phyloP scores from a whole-genome alignment of 1,140 invertebrate species.

The Pogonomyrmex californicus region DNA sequence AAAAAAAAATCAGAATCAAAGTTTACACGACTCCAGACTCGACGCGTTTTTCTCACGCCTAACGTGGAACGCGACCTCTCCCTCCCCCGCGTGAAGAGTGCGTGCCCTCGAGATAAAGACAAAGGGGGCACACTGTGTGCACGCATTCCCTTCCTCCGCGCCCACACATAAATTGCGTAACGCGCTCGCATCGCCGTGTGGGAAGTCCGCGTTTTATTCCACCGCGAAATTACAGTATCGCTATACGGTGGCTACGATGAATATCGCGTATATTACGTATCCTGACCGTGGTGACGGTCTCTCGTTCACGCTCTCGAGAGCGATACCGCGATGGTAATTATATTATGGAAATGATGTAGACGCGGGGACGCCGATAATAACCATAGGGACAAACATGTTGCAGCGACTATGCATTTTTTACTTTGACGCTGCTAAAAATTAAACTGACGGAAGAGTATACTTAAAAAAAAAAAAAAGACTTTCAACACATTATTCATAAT shows the following conservation, averaged over 20 bases:
- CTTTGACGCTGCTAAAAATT: conserved; percentile 1
- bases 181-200: conserved; percentile 31
- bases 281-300: neutral
- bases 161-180: conserved; percentile 52
- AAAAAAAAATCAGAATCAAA: conserved; percentile 38
- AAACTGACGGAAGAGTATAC: neutral
- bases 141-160: neutral
- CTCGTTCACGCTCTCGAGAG: neutral
- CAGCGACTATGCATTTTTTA: neutral
- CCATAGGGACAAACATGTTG: conserved; percentile 21
- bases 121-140: neutral
- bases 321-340: conserved; percentile 36
- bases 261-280: neutral
- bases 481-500: neutral
- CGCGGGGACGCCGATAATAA: conserved; percentile 2
- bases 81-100: neutral
- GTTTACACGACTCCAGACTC: conserved; percentile 50
- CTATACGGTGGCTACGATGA: conserved; percentile 1
- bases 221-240: conserved; percentile 37
- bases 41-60: conserved; percentile 70
- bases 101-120: conserved; percentile 30
- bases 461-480: neutral
- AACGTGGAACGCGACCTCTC: neutral
- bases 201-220: conserved; percentile 51
- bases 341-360: conserved; percentile 30